These are phyloP conservation scores for Dipodomys spectabilis DNA, from an alignment of 2,113 vertebrate species.

Conservation along the genomic window DNA sequence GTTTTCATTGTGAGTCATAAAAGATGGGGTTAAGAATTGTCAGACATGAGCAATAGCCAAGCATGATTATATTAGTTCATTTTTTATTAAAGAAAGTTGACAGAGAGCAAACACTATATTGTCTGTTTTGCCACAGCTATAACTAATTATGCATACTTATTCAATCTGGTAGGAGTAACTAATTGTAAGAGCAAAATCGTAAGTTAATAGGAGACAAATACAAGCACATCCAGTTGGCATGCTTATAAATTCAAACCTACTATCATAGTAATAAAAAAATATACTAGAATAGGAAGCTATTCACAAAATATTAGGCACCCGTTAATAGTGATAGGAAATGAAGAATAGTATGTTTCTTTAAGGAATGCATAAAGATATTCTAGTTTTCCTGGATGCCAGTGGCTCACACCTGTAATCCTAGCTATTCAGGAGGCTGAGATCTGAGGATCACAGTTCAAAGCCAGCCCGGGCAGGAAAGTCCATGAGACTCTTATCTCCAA, in stretches of 20 bases:
- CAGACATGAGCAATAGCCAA: not conserved
- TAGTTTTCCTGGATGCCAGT: not conserved
- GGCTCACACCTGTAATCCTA: no score
- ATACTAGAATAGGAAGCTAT: slow-evolving; percentile 9
- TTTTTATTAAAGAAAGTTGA: not conserved
- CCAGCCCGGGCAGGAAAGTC: no score
- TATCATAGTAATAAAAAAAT: not conserved
- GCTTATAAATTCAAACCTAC: slow-evolving; percentile 37
- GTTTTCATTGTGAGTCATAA: slow-evolving; percentile 25
- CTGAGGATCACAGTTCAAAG: no score
- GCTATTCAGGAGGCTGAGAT: no score
- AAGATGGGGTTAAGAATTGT: not conserved
- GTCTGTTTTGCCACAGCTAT: not conserved
- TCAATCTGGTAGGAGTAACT: slow-evolving; percentile 21
- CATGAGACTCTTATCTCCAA: no score
- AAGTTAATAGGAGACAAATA: not conserved
- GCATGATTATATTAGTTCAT: not conserved
- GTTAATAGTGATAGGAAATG: not conserved
- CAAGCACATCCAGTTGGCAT: not conserved
- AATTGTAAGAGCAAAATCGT: not conserved
- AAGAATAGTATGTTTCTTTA: not conserved
- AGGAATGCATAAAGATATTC: slow-evolving; percentile 17
- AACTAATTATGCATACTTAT: slow-evolving; percentile 1
- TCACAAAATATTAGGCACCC: slow-evolving; percentile 33
- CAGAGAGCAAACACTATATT: slow-evolving; percentile 23